phyloP scores from a whole-genome alignment of 2,113 vertebrate genomes.

The Clupea harengus region DNA sequence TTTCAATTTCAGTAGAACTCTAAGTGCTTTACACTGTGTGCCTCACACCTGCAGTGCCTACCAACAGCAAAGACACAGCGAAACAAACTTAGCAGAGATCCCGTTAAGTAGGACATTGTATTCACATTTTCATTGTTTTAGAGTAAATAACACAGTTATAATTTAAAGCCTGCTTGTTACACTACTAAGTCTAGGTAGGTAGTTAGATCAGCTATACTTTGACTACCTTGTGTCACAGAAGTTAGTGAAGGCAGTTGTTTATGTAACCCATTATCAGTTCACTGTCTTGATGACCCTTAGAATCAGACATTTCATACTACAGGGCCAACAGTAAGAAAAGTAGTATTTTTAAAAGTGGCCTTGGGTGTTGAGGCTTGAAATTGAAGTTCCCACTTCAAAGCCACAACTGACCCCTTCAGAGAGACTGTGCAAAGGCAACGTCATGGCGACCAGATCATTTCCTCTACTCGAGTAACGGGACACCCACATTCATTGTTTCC shows the following conservation, averaged over 20 bases:
- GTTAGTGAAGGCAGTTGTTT: too few species aligned
- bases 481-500: background rate
- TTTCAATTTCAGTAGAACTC: background rate
- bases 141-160: too few species aligned
- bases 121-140: too few species aligned
- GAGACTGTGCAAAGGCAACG: background rate
- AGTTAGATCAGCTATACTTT: too few species aligned
- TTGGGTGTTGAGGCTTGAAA: constrained; percentile 26
- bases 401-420: constrained; percentile 11
- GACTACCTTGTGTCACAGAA: too few species aligned
- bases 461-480: background rate
- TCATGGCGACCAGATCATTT: background rate
- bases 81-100: too few species aligned
- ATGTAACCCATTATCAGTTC: background rate
- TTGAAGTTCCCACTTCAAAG: constrained; percentile 29
- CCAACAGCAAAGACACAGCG: too few species aligned
- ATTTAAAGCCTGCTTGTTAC: too few species aligned
- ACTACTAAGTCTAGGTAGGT: too few species aligned
- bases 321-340: background rate
- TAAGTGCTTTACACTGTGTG: background rate
- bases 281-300: background rate
- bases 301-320: background rate
- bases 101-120: too few species aligned
- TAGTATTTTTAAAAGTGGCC: background rate
- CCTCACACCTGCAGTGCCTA: background rate